phyloP scores from a whole-genome alignment of 2,113 vertebrate genomes.

The Phyllostomus discolor region DNA sequence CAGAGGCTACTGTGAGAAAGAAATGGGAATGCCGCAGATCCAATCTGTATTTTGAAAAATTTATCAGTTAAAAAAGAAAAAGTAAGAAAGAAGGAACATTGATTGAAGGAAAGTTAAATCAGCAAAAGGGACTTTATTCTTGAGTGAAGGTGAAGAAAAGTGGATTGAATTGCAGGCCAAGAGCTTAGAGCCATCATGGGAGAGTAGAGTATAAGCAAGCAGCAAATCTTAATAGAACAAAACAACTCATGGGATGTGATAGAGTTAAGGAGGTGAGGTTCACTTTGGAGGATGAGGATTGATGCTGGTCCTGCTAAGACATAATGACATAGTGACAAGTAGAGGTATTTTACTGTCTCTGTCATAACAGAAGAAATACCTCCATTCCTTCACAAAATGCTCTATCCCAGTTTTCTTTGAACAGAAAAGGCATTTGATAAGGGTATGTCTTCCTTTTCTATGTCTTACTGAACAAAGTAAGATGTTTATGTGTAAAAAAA shows the following conservation, averaged over 20 bases:
- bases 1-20: background rate
- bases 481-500: background rate
- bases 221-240: background rate
- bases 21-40: background rate
- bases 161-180: background rate
- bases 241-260: too few species aligned
- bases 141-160: background rate
- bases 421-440: background rate
- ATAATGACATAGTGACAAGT: too few species aligned
- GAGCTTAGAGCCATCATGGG: fast-evolving
- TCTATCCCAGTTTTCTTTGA: background rate
- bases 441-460: background rate
- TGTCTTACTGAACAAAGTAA: background rate
- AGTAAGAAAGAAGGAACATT: background rate
- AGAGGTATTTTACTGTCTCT: background rate
- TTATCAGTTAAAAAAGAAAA: background rate
- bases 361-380: background rate
- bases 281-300: background rate
- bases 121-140: background rate
- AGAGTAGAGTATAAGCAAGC: background rate
- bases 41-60: background rate
- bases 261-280: background rate
- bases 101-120: background rate
- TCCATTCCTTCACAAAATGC: background rate
- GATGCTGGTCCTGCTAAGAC: background rate